Conservation (phyloP, 2,113 vertebrate species). For the Pteruthius melanotis region DNA sequence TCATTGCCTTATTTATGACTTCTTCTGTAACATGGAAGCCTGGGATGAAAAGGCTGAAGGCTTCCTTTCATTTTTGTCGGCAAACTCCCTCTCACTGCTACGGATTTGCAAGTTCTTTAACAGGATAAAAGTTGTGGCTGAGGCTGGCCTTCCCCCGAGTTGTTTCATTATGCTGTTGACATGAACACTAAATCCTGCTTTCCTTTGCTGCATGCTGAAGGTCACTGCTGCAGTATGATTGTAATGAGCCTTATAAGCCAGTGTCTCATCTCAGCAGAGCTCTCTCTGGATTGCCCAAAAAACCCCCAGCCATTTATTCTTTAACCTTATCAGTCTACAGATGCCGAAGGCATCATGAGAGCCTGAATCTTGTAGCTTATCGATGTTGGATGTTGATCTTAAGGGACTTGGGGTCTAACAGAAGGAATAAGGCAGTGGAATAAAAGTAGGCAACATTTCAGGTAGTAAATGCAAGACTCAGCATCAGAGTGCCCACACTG, state of each 20-base stretch:
- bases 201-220: conserved; percentile 62
- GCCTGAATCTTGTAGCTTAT: conserved; percentile 34
- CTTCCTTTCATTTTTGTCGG: conserved; percentile 10
- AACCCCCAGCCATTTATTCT: not conserved
- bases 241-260: conserved; percentile 51
- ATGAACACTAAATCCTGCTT: conserved; percentile 64
- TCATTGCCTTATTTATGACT: conserved; percentile 29
- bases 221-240: conserved; percentile 47
- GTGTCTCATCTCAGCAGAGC: conserved; percentile 46
- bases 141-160: conserved; percentile 53
- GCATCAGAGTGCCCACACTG: not conserved
- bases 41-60: not conserved
- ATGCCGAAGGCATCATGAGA: not conserved
- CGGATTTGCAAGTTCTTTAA: conserved; percentile 24
- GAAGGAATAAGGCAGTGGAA: not conserved
- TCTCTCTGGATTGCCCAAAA: not conserved
- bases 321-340: conserved; percentile 18
- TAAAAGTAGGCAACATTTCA: not conserved
- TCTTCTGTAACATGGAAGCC: not conserved
- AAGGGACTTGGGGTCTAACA: not conserved
- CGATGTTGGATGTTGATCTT: not conserved
- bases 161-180: conserved; percentile 66
- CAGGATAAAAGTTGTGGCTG: conserved; percentile 39
- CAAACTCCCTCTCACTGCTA: not conserved
- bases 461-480: not conserved